Conservation (phyloP, 2,888 invertebrate species). For the Leucozona laternaria region DNA sequence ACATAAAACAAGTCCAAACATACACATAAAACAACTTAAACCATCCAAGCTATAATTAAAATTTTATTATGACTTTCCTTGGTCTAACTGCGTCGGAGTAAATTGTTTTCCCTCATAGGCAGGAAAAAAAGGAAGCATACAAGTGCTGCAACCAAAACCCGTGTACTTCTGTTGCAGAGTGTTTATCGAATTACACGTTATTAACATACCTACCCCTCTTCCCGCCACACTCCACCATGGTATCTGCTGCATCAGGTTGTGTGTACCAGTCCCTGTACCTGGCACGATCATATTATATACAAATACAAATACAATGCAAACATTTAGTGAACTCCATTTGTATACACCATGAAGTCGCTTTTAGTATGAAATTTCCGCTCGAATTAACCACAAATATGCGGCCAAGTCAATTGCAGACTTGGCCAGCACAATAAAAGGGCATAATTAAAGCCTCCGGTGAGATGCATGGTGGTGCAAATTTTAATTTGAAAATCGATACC, state of each 20-base stretch:
- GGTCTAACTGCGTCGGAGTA: constrained; percentile 43
- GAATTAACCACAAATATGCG: constrained; percentile 75
- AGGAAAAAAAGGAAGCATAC: constrained; percentile 48
- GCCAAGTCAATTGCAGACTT: constrained; percentile 69
- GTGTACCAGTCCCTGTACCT: neutral
- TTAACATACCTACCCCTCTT: too few species aligned
- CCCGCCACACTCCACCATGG: too few species aligned
- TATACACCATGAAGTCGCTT: constrained; percentile 63
- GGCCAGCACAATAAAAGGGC: constrained; percentile 64
- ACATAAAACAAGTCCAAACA: neutral
- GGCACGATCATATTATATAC: too few species aligned
- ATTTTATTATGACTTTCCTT: constrained; percentile 39
- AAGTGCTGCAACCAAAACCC: constrained; percentile 46
- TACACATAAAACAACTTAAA: neutral
- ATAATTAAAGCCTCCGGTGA: constrained; percentile 67
- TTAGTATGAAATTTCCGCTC: constrained; percentile 68
- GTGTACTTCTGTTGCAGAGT: constrained; percentile 68
- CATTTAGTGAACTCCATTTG: constrained; percentile 72
- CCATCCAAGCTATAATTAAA: constrained; percentile 9
- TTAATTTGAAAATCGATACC: constrained; percentile 73
- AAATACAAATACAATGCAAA: constrained; percentile 63
- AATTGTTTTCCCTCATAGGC: constrained; percentile 51
- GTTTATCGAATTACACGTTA: constrained; percentile 72
- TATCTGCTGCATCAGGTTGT: constrained; percentile 11
- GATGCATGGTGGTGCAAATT: constrained; percentile 59